Base-by-base conservation (phyloP, 2,113 vertebrate genomes). In the Crotalus horridus region DNA sequence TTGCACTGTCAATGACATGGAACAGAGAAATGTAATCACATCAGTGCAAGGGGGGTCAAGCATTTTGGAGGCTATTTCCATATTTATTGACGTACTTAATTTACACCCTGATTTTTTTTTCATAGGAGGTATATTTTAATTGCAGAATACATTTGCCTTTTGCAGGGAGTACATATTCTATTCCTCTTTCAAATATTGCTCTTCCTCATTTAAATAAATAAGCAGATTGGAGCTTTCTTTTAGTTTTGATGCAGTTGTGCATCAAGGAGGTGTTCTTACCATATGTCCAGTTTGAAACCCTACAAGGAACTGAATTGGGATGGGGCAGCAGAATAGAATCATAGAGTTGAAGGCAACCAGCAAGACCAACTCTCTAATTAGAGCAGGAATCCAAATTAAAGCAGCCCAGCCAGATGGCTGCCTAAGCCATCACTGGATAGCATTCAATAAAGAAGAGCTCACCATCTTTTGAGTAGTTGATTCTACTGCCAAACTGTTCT, bases 41-140 rank as follows among this genome's bases (percentile, higher is more conserved):
- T 87, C 92, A 89, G 69, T 0, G 0, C 59, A 29, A 85, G 56
- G 88, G 51, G 46, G 43, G 43, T 51, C 26, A 33, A 95, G 90
- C 61, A 74, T 69, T 81, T 91, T 3, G 3, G 92, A 93, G 95
- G 54, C 56, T 55, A 95, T 97, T 96, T 96, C 96, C 96, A 95
- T 96, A 93, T 96, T 96, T 96, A 97, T 92, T 95, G 96, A 96
- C 94, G 96, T 94, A 96, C 94, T 92, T 93, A 95, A 96, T 97
- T 97, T 96, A 95, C 93, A 95, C 64, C 10, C 90, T 6, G 46
- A 90, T 23, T 48, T 95, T 91, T 91, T 95, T 91, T 94, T 95
- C 17, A 91, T 89, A 81, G 89, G 91, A 94, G 92, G 91, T 10
- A 94, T 86, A 43, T 93, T 95, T 92, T 92, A 95, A 92, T 81